Evolutionary conservation across 2,888 invertebrate genomes (phyloP), one percentile per base, ranked within the genome.

Genomic region (Ectemnius cavifrons): DNA sequence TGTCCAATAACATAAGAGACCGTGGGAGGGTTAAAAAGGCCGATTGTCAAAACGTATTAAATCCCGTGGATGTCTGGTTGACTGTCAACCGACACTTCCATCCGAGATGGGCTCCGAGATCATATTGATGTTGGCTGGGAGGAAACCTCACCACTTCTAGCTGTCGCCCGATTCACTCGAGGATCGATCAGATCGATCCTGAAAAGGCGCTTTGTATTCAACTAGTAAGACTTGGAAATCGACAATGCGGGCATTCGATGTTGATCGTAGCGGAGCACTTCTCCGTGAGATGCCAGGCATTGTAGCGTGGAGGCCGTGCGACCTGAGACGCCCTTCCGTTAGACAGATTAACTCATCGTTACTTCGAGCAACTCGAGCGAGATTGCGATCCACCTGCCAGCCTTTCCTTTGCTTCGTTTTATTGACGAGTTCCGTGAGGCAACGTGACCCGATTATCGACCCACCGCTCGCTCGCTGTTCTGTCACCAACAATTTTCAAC

Each of bases 41-140:
- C 13, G 56, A 79, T 78, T 77, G 88, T 87, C 87, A 81, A 83
- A 85, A 84, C 82, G 82, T 85, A 87, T 88, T 84, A 87, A 81
- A 77, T 65, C 52, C 73, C 69, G 59, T n/a, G 16, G 72, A 79
- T 71, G 73, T 63, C 37, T 71, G 73, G 46, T 56, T 52, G 67
- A 28, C 66, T 52, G 59, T 63, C 71, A 67, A 47, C 66, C 63
- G 73, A 64, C 78, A 78, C 72, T 78, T 80, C 77, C 78, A 74
- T 75, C 58, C 63, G 68, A 63, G 63, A 63, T 62, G 67, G 57
- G 60, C 28, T 59, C 52, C 57, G 60, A 37, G 70, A 64, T 58
- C 71, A 27, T 52, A 57, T 80, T 77, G 81, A 82, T 81, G 79
- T 23, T 23, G 23, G 23, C 23, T 23, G 23, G 23, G 23, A 23